phyloP scores from a whole-genome alignment of 2,797 vertebrate genomes.

The Sebastes minor region DNA sequence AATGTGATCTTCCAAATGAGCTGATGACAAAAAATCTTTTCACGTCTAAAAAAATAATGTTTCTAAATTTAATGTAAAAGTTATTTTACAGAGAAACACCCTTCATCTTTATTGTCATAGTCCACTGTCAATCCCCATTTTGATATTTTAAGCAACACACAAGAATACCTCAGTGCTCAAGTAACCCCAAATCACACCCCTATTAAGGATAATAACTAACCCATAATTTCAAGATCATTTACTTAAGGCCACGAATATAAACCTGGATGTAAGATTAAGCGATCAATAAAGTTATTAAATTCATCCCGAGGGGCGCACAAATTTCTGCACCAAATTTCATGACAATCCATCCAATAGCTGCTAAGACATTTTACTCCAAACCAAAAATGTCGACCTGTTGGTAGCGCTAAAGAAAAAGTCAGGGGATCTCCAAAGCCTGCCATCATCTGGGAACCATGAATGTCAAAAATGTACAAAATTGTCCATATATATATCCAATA shows the following conservation, averaged over 20 bases:
- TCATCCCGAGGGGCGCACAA: rapidly evolving
- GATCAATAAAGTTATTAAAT: not conserved
- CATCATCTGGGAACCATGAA: not conserved
- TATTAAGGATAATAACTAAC: not conserved
- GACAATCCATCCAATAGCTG: not conserved
- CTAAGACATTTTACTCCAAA: not conserved
- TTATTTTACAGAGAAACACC: not conserved
- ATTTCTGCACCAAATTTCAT: not conserved
- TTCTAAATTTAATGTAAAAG: not conserved
- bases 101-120: not conserved
- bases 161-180: not conserved
- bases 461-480: not conserved
- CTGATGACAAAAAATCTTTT: not conserved
- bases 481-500: not conserved
- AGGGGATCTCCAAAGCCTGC: no score
- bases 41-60: not conserved
- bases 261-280: not conserved
- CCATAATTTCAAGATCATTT: not conserved
- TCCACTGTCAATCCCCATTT: not conserved
- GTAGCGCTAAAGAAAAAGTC: not conserved
- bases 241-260: not conserved
- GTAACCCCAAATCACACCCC: not conserved
- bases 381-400: not conserved
- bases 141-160: not conserved
- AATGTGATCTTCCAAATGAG: constrained; percentile 22